Percentiles rank a stretch among this genome's conserved stretches.
Conservation (phyloP, 2,888 invertebrate species). For the Nemotelus pantherinus region DNA sequence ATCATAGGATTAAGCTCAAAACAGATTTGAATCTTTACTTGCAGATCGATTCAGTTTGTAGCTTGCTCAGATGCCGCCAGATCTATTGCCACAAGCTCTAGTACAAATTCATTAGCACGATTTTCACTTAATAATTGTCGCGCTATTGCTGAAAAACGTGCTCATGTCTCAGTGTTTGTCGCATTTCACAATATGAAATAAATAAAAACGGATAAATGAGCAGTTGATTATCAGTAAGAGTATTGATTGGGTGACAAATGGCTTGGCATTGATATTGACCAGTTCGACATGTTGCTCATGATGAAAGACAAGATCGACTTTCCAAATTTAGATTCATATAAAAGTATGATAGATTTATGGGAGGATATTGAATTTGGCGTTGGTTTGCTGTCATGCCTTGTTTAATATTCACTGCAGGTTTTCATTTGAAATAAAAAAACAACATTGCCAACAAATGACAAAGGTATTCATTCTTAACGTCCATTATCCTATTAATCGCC, state of each 20-base stretch:
- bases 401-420: too few species aligned
- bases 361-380: too few species aligned
- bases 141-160: not conserved
- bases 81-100: not conserved
- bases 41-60: not conserved
- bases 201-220: not conserved
- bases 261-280: constrained; percentile 21
- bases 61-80: too few species aligned
- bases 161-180: not conserved
- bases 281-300: not conserved
- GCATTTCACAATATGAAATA: constrained; percentile 12
- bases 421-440: too few species aligned
- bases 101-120: constrained; percentile 6
- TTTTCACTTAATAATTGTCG: constrained; percentile 31
- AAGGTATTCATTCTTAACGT: too few species aligned
- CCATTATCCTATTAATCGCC: too few species aligned
- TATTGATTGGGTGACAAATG: constrained; percentile 26
- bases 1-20: constrained; percentile 16
- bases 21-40: constrained; percentile 11
- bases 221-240: not conserved
- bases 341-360: not conserved
- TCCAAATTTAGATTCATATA: not conserved
- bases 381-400: too few species aligned
- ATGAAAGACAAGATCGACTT: not conserved
- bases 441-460: too few species aligned